A percentile compares a stretch with the other conserved stretches of the same genome.
Evolutionary conservation across 53 echinoderm and acorn worm species (phyloP).

Genomic region (Echinometra lucunter): DNA sequence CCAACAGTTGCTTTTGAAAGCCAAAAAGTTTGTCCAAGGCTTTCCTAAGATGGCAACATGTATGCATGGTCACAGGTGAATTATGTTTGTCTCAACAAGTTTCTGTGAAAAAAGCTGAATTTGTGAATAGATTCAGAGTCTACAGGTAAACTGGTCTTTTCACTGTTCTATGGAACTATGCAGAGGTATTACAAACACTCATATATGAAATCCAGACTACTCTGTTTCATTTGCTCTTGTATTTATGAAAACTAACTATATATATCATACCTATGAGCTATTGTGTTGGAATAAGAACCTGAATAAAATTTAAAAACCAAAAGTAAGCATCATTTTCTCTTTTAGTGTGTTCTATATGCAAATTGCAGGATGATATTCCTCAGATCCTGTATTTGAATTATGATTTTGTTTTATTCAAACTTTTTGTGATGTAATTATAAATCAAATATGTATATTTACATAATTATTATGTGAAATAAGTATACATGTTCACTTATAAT

Average conservation of each 20-base stretch:
- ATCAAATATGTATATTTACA: no score
- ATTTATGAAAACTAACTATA: slow-evolving; percentile 43
- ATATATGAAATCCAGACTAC: background rate
- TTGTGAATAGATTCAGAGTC: background rate
- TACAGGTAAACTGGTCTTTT: background rate
- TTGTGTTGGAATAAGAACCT: slow-evolving; percentile 18
- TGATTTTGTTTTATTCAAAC: no score
- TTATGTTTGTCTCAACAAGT: no score
- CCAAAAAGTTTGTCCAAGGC: background rate
- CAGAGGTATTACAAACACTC: background rate
- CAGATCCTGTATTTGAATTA: no score
- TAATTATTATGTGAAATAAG: no score
- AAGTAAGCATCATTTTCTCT: background rate
- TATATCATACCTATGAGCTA: slow-evolving; percentile 11
- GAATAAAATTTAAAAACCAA: slow-evolving; percentile 1
- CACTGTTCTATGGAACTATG: background rate
- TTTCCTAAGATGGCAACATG: background rate
- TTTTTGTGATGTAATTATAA: no score
- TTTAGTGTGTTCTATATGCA: background rate
- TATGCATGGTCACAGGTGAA: no score
- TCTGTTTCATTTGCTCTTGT: background rate
- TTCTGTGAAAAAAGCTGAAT: no score
- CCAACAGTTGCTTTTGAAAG: no score
- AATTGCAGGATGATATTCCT: background rate
- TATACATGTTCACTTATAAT: no score